phyloP scores from a whole-genome alignment of 1,140 invertebrate genomes.

The Lordiphosa stackelbergi region DNA sequence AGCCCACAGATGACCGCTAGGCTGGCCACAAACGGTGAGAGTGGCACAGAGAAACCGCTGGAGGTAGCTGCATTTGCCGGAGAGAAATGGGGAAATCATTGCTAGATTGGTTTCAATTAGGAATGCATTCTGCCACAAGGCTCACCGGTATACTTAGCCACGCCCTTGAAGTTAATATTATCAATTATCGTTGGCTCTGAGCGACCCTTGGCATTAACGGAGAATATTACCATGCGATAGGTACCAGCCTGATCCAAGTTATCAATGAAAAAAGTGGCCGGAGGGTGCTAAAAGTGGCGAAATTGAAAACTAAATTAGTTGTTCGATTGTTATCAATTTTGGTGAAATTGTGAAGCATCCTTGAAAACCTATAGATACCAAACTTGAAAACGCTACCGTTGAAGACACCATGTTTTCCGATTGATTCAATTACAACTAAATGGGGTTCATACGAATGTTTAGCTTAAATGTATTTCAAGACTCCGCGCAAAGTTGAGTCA shows the following conservation, averaged over 20 bases:
- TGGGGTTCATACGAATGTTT: too few species aligned
- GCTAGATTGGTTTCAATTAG: slow-evolving; percentile 32
- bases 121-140: neutral
- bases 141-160: slow-evolving; percentile 84
- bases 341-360: too few species aligned
- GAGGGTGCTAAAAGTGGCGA: slow-evolving; percentile 71
- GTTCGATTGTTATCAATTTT: too few species aligned
- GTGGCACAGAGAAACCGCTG: slow-evolving; percentile 78
- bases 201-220: slow-evolving; percentile 89
- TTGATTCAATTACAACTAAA: too few species aligned
- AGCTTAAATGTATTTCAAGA: too few species aligned
- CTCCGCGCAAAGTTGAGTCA: too few species aligned
- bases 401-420: too few species aligned
- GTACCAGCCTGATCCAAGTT: slow-evolving; percentile 87
- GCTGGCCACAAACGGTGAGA: slow-evolving; percentile 85
- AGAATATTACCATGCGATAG: slow-evolving; percentile 87
- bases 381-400: too few species aligned
- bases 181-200: slow-evolving; percentile 89
- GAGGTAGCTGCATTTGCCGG: slow-evolving; percentile 77
- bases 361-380: too few species aligned
- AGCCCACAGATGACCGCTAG: slow-evolving; percentile 84
- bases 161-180: slow-evolving; percentile 88
- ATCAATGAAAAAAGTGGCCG: slow-evolving; percentile 85
- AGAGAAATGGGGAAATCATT: slow-evolving; percentile 14
- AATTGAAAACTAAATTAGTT: too few species aligned